Evolutionary conservation across 2,113 vertebrate genomes (phyloP).

Genomic region (Phylloscopus whistleri): DNA sequence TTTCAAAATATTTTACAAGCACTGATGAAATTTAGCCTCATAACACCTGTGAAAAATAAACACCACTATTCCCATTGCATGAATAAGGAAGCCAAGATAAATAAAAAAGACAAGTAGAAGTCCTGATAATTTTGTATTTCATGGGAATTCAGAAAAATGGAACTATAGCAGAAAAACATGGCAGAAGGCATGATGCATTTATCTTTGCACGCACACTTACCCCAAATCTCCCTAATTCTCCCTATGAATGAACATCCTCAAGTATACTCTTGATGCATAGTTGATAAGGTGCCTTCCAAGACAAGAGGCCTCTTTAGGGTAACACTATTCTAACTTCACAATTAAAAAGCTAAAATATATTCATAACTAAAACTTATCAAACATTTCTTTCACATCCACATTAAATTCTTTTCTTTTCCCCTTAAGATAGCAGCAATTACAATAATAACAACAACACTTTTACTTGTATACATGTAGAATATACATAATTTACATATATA

Average conservation of each 20-base stretch:
- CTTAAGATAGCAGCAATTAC: not conserved
- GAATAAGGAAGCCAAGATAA: not conserved
- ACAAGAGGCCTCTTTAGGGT: too few relatives aligned
- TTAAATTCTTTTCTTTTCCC: not conserved
- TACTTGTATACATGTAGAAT: not conserved
- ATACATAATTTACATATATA: not conserved
- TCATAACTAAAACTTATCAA: too few relatives aligned
- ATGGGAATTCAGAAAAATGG: not conserved
- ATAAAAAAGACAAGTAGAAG: not conserved
- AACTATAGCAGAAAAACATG: not conserved
- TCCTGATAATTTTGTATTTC: not conserved
- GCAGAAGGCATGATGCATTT: not conserved
- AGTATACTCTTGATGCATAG: not conserved
- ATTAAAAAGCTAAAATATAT: too few relatives aligned
- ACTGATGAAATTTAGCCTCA: not conserved
- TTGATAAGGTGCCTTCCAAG: too few relatives aligned
- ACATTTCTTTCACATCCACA: too few relatives aligned
- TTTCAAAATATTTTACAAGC: slow-evolving; percentile 32
- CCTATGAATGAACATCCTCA: not conserved
- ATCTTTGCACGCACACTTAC: not conserved
- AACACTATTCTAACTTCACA: too few relatives aligned
- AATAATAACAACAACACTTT: not conserved
- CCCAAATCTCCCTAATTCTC: not conserved
- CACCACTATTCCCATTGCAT: not conserved
- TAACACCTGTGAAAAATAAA: slow-evolving; percentile 22